Percentiles rank a stretch among this genome's conserved stretches.
These are phyloP conservation scores for Serilophus lunatus DNA, from an alignment of 2,113 vertebrate species.

Conservation along the genomic window DNA sequence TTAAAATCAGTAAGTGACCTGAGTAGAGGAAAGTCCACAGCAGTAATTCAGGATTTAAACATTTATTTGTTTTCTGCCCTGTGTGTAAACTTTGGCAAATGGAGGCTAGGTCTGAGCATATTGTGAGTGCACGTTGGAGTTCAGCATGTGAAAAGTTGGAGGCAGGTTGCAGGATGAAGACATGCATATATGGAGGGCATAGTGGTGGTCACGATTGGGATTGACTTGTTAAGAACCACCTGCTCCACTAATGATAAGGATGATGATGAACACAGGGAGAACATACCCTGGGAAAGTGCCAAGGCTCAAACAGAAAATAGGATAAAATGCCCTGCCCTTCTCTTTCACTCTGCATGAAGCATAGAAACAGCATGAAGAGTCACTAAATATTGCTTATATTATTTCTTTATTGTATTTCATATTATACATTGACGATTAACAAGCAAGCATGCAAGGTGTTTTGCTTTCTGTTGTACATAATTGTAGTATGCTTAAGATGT, in stretches of 20 bases:
- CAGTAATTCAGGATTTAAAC: background rate
- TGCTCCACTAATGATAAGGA: background rate
- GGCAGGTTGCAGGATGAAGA: background rate
- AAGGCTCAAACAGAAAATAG: background rate
- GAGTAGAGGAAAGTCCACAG: background rate
- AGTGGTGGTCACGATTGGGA: background rate
- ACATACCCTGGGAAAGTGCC: background rate
- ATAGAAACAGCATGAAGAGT: background rate
- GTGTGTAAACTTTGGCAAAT: background rate
- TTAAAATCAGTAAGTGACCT: background rate
- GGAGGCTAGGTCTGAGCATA: background rate
- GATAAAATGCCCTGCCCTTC: too few species aligned
- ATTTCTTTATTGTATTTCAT: background rate
- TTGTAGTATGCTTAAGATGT: background rate
- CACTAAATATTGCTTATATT: background rate
- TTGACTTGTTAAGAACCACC: background rate
- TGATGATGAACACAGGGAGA: background rate
- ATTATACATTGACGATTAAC: background rate
- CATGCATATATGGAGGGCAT: background rate
- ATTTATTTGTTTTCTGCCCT: background rate
- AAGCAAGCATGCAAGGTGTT: background rate
- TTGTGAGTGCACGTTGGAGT: background rate
- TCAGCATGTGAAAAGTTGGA: background rate
- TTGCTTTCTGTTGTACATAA: background rate
- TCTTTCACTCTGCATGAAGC: background rate